Evolutionary conservation across 1,140 invertebrate species (phyloP), one percentile per base, ranked within the genome.

Genomic region (Streblospio benedicti): DNA sequence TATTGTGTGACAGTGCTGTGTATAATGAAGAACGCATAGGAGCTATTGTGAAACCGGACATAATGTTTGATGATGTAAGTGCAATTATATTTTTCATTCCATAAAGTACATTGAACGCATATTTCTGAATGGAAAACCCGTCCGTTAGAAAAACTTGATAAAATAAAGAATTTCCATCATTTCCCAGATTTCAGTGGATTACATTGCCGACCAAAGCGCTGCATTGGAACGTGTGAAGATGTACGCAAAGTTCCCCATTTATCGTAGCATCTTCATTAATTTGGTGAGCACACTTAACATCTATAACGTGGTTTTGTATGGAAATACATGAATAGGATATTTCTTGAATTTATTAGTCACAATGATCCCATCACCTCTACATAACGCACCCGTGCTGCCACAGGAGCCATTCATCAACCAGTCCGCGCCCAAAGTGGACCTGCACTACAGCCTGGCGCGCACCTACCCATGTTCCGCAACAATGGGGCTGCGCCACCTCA

Each of bases 341-440:
- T 23, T 12, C 14, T 49, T 12, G 9, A 9, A 9, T 49, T 23
- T 23, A 14, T 23, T 23, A 9, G 14, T 23, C 12, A 12, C 31
- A 28, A 20, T 23, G 4, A 32, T 9, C 14, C 50, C 30, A 5
- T 41, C n/a, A n/a, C 38, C 12, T n/a, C 38, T 12, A 12, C 38
- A n/a, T 41, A 12, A 12, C 38, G 12, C 12, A 41, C 12, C 12
- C n/a, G 12, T 12, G 38, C 38, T 41, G 38, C 38, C 38, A n/a
- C 52, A 72, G 67, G 44, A 63, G 6, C 67, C 67, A 4, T 73
- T 70, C 61, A 65, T 71, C n/a, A 72, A 71, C 56, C 69, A 57
- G n/a, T 69, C 70, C 16, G 50, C 65, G 1, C 47, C 67, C n/a
- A 60, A 59, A 32, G 63, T 73, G 0, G 61, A 55, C 6, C 45